Evolutionary conservation across 2,797 vertebrate genomes (phyloP).

Genomic region (Falco novaeseelandiae): DNA sequence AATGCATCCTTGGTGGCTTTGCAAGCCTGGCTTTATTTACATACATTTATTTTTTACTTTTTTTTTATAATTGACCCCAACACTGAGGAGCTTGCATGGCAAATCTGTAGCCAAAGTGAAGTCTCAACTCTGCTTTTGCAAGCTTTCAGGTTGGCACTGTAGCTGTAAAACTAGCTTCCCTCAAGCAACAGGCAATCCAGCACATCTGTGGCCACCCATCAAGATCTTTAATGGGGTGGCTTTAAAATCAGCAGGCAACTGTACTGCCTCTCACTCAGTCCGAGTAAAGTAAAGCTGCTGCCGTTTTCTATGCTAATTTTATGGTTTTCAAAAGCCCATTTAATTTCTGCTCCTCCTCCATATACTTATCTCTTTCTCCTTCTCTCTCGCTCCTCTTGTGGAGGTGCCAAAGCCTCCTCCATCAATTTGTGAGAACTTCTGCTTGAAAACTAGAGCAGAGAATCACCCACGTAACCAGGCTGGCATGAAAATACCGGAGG

Average conservation of each 20-base stretch:
- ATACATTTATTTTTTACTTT: not conserved
- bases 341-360: conserved; percentile 16
- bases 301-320: conserved; percentile 12
- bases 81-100: not conserved
- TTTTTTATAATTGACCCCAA: not conserved
- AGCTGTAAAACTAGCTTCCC: not conserved
- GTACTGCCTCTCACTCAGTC: not conserved
- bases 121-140: not conserved
- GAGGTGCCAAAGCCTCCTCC: conserved; percentile 52
- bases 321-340: not conserved
- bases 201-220: not conserved
- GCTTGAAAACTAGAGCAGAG: conserved; percentile 67
- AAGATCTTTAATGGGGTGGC: not conserved
- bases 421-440: conserved; percentile 55
- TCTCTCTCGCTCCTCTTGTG: not conserved
- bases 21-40: not conserved
- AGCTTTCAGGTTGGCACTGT: not conserved
- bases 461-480: conserved; percentile 56
- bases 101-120: not conserved
- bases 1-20: not conserved
- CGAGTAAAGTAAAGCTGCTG: not conserved
- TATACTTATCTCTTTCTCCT: not conserved
- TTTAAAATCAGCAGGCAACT: not conserved
- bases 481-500: conserved; percentile 55
- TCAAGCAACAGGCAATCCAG: not conserved